Evolutionary conservation across 2,888 invertebrate species (phyloP).

Genomic region (Drosophila borealis): DNA sequence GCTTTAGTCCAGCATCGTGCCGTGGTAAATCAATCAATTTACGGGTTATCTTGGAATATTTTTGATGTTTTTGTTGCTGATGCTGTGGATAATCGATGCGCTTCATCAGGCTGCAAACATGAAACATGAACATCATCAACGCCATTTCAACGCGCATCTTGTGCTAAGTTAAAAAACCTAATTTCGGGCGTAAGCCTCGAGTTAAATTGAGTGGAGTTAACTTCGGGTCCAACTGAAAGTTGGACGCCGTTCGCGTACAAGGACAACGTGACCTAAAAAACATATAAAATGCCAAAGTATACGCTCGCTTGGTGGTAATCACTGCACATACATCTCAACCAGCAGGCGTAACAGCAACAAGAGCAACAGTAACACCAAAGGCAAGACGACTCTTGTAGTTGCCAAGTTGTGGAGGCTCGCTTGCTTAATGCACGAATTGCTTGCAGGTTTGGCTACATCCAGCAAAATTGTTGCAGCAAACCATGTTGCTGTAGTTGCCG

Average conservation of each 20-base stretch:
- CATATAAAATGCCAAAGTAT: conserved; percentile 82
- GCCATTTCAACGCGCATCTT: conserved; percentile 79
- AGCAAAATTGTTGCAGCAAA: conserved; percentile 36
- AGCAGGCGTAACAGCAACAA: conserved; percentile 55
- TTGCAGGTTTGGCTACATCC: conserved; percentile 46
- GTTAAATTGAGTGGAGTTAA: conserved; percentile 26
- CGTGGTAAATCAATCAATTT: conserved; percentile 83
- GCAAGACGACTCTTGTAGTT: conserved; percentile 48
- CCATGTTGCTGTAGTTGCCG: conserved; percentile 33
- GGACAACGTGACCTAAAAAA: conserved; percentile 69
- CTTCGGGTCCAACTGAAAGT: conserved; percentile 17
- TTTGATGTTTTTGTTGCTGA: conserved; percentile 48
- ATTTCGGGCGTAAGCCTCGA: conserved; percentile 57
- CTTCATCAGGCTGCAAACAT: conserved; percentile 79
- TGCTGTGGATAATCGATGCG: conserved; percentile 78
- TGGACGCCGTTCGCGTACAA: conserved; percentile 51
- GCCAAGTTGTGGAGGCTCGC: conserved; percentile 61
- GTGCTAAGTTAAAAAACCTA: conserved; percentile 71
- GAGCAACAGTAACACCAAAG: conserved; percentile 53
- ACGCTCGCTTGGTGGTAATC: conserved; percentile 79
- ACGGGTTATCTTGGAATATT: conserved; percentile 66
- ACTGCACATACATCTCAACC: conserved; percentile 78
- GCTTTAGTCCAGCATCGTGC: conserved; percentile 68
- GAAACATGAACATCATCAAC: conserved; percentile 80
- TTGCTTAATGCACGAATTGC: conserved; percentile 66